Evolutionary conservation across 2,888 invertebrate genomes (phyloP).

Genomic region (Folsomia manolachei): DNA sequence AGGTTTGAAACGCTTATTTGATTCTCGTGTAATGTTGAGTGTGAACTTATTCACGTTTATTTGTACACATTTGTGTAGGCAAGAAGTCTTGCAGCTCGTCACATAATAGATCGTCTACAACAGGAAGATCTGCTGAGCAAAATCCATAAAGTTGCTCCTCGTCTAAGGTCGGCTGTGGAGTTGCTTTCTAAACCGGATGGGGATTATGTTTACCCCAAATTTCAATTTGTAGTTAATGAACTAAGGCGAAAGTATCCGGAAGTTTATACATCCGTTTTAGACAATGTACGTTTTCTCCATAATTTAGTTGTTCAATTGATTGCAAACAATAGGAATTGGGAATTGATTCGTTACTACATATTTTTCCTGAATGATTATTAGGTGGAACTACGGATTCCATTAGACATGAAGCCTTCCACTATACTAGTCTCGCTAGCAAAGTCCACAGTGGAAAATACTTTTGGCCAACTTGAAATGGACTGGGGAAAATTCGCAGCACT

Average conservation of each 20-base stretch:
- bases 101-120: slow-evolving; percentile 46
- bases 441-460: slow-evolving; percentile 38
- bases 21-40: not conserved
- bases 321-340: too few species aligned
- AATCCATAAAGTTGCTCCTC: slow-evolving; percentile 48
- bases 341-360: too few species aligned
- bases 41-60: not conserved
- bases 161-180: slow-evolving; percentile 48
- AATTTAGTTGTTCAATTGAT: too few species aligned
- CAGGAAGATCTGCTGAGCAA: slow-evolving; percentile 41
- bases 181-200: slow-evolving; percentile 48
- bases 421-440: slow-evolving; percentile 47
- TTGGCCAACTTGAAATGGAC: slow-evolving; percentile 41
- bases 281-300: slow-evolving; percentile 32
- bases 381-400: slow-evolving; percentile 41
- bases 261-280: slow-evolving; percentile 45
- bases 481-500: slow-evolving; percentile 49
- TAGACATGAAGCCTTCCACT: slow-evolving; percentile 45
- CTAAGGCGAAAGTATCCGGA: slow-evolving; percentile 43
- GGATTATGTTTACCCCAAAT: slow-evolving; percentile 46
- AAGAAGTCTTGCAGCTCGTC: slow-evolving; percentile 44
- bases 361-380: too few species aligned
- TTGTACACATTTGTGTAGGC: slow-evolving; percentile 32
- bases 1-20: slow-evolving; percentile 26
- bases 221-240: slow-evolving; percentile 45